phyloP scores from a whole-genome alignment of 2,113 vertebrate species.

The Lonchura striata region DNA sequence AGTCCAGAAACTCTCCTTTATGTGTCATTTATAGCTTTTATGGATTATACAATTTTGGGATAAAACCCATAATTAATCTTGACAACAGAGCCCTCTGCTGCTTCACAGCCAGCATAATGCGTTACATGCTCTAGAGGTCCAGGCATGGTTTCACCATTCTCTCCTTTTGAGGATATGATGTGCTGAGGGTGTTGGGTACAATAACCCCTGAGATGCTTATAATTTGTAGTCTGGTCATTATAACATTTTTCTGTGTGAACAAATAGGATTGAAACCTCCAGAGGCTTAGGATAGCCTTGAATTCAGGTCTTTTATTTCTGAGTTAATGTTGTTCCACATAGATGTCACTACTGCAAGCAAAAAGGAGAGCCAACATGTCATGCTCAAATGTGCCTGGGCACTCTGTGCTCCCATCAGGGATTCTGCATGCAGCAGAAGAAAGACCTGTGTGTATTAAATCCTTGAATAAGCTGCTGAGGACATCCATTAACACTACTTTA shows the following conservation, averaged over 20 bases:
- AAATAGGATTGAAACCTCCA: not conserved
- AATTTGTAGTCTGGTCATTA: not conserved
- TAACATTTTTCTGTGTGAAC: not conserved
- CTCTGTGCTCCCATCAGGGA: not conserved
- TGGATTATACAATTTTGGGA: not conserved
- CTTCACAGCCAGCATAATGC: not conserved
- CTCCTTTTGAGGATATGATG: not conserved
- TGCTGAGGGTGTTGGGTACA: rapidly evolving
- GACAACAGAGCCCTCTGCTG: not conserved
- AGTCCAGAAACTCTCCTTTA: not conserved
- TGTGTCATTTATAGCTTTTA: not conserved
- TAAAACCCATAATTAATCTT: not conserved
- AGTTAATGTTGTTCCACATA: not conserved
- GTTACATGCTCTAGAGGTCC: not conserved
- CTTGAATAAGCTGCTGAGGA: not conserved
- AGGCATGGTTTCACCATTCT: not conserved
- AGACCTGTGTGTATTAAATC: not conserved
- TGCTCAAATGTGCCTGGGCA: not conserved
- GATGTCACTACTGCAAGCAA: not conserved
- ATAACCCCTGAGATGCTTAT: rapidly evolving
- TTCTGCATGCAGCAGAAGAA: not conserved
- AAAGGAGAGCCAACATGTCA: not conserved
- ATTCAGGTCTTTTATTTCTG: not conserved
- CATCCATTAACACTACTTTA: not conserved
- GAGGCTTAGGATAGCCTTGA: not conserved